Evolutionary conservation across 2,113 vertebrate species (phyloP), one percentile per base, ranked within the genome.

Genomic region (Cyanoramphus novaezelandiae): DNA sequence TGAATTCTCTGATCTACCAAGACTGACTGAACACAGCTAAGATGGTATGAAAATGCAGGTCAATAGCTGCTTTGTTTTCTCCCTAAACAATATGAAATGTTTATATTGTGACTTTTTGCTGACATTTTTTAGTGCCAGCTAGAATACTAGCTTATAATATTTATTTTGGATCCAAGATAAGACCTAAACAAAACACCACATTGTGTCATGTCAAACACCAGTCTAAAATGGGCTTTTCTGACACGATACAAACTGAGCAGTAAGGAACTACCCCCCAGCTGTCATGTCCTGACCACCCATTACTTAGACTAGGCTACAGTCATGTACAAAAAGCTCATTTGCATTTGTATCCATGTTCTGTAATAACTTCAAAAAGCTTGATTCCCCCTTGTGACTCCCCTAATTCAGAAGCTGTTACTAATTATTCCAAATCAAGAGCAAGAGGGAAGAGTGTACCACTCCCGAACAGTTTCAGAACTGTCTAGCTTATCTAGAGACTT

Each of bases 261-360:
- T 28, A 19, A 71, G 59, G 43, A 77, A 16, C 37, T 13, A 21
- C 31, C 1, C 15, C 21, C 7, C 11, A 43, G 19, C 24, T 4
- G 1, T 18, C 0, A 0, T 39, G 17, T 65, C 59, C 19, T 70
- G 27, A 68, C 25, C 6, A 49, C 1, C 0, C 3, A 15, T 67
- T 89, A 18, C 50, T 93, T 83, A 13, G 46, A 49, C 60, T 7
- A 70, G 12, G 17, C 41, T 88, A 15, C 8, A 63, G 67, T 53
- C 28, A 27, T 0, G 0, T 46, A 50, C 1, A 0, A 59, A 87
- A 33, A 27, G 78, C 67, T 19, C 17, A 43, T 83, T 88, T 3
- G 0, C 50, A 59, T 90, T 76, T 80, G 13, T 37, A 71, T 44
- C 14, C 5, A 35, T 81, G 59, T 59, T 52, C 50, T 75, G 11